phyloP scores from a whole-genome alignment of 2,797 vertebrate species.

The Rallus crepitans region DNA sequence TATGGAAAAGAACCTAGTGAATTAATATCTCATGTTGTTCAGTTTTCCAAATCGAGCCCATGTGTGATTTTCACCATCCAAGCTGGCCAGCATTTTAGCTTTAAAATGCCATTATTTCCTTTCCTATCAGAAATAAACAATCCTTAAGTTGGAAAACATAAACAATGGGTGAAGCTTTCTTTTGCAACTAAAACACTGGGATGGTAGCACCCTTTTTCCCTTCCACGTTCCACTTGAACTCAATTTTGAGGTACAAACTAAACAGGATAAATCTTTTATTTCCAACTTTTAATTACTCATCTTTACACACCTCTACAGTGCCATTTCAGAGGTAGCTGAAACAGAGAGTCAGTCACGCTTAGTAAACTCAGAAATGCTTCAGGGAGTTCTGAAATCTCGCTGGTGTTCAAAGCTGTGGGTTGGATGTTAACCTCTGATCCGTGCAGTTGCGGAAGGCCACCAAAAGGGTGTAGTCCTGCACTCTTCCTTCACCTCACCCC shows the following conservation, averaged over 20 bases:
- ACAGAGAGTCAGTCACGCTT: conserved; percentile 23
- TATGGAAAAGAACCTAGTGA: neutral
- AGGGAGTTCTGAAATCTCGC: neutral
- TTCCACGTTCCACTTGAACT: neutral
- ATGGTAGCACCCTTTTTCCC: neutral
- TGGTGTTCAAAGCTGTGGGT: neutral
- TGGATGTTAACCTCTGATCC: neutral
- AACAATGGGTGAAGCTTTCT: neutral
- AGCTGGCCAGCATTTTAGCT: neutral
- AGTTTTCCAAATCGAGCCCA: neutral
- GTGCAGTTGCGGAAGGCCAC: conserved; percentile 40
- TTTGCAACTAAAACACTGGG: neutral
- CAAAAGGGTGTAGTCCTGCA: conserved; percentile 69
- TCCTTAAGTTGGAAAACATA: neutral
- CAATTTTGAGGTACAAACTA: neutral
- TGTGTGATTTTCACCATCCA: neutral
- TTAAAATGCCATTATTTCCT: neutral
- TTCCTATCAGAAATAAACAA: neutral
- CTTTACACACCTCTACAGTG: neutral
- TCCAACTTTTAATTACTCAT: neutral
- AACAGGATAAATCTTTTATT: neutral
- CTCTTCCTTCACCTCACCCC: conserved; percentile 4
- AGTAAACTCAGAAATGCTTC: conserved; percentile 48
- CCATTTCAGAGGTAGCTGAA: neutral
- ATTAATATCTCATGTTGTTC: neutral